Percentiles rank a stretch among this genome's conserved stretches.
phyloP scores from a whole-genome alignment of 2,113 vertebrate genomes.

The Pseudopipra pipra region DNA sequence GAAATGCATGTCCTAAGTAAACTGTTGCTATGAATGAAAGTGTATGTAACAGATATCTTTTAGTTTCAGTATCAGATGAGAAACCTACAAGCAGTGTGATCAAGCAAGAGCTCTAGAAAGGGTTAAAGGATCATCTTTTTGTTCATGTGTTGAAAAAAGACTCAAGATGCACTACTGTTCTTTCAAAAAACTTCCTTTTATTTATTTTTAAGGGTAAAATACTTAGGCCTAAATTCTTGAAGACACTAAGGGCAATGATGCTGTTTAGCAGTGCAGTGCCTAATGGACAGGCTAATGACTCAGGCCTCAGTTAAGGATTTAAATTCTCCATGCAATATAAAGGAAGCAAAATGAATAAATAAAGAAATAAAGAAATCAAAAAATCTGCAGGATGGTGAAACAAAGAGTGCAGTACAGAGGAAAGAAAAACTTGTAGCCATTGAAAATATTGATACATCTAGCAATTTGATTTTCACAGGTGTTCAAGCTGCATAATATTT shows the following conservation, averaged over 20 bases:
- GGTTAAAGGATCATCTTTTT: not conserved
- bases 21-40: not conserved
- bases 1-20: rapidly evolving
- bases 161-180: not conserved
- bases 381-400: not conserved
- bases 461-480: not conserved
- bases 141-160: not conserved
- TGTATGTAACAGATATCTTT: not conserved
- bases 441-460: not conserved
- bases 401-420: not conserved
- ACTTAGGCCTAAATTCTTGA: not conserved
- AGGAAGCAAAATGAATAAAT: not conserved
- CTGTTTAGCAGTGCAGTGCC: not conserved
- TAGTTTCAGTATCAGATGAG: not conserved
- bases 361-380: not conserved
- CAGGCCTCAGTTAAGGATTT: not conserved
- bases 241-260: not conserved
- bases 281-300: not conserved
- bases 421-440: not conserved
- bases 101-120: not conserved
- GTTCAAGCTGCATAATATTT: not conserved
- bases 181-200: not conserved
- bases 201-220: not conserved
- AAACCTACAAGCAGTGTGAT: not conserved
- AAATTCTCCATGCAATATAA: not conserved